Conservation (phyloP, 2,113 vertebrate species). For the Macroglossus sobrinus region DNA sequence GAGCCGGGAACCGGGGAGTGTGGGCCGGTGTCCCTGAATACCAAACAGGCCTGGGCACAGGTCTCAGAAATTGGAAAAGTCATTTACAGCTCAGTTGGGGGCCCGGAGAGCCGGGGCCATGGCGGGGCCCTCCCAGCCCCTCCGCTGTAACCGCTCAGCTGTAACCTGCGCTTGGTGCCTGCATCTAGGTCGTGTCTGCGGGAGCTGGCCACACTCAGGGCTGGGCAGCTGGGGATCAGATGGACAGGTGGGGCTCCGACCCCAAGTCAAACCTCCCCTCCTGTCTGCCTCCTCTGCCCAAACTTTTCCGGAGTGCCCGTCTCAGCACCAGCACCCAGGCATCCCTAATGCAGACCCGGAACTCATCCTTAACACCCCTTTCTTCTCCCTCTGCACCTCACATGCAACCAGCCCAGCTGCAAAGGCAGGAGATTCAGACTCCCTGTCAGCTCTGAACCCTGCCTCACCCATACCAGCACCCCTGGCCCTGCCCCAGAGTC, state of each 20-base stretch:
- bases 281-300: neutral
- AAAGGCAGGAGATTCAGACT: neutral
- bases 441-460: neutral
- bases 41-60: constrained; percentile 80
- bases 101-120: constrained; percentile 12
- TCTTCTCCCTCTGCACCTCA: neutral
- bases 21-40: constrained; percentile 81
- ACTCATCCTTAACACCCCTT: fast-evolving
- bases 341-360: too few species aligned
- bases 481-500: fast-evolving
- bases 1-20: constrained; percentile 77
- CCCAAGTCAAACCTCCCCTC: neutral
- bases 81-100: constrained; percentile 87
- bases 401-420: neutral
- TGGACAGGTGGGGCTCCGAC: neutral
- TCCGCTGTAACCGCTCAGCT: constrained; percentile 65
- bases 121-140: constrained; percentile 57
- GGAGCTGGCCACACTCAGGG: neutral
- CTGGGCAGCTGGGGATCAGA: fast-evolving
- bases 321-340: neutral
- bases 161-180: constrained; percentile 49
- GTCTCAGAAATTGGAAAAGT: constrained; percentile 84
- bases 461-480: fast-evolving
- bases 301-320: neutral
- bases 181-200: neutral